Conservation (phyloP, 2,797 vertebrate genomes). For the Natrix natrix region DNA sequence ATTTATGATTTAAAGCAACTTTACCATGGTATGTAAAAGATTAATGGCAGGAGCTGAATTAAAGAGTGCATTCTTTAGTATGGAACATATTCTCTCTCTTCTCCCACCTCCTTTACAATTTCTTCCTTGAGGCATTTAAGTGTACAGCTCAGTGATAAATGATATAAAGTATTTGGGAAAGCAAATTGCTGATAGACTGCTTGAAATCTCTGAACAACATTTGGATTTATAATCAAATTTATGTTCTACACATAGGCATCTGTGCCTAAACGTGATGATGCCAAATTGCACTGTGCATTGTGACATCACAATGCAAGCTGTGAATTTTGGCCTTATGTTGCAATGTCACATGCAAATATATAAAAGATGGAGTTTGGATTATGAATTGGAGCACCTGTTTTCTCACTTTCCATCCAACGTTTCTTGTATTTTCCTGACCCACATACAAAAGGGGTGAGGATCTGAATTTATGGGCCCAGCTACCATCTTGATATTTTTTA, state of each 20-base stretch:
- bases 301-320: not conserved
- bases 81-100: conserved; percentile 10
- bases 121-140: conserved; percentile 12
- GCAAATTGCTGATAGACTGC: not conserved
- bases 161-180: conserved; percentile 2
- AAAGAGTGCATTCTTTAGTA: conserved; percentile 16
- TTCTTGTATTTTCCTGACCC: not conserved
- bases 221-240: not conserved
- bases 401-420: not conserved
- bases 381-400: not conserved
- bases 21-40: conserved; percentile 22
- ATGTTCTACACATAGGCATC: not conserved
- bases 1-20: conserved; percentile 48
- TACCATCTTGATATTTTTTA: not conserved
- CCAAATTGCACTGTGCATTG: not conserved
- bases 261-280: not conserved
- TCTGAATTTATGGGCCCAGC: not conserved
- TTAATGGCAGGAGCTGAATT: conserved; percentile 37
- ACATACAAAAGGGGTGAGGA: not conserved
- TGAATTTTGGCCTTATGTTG: not conserved
- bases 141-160: not conserved
- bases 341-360: not conserved
- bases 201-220: not conserved
- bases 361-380: not conserved
- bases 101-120: not conserved